A percentile compares a stretch with the other conserved stretches of the same genome.
phyloP scores from a whole-genome alignment of 2,888 invertebrate genomes.

The Nebria brevicollis region DNA sequence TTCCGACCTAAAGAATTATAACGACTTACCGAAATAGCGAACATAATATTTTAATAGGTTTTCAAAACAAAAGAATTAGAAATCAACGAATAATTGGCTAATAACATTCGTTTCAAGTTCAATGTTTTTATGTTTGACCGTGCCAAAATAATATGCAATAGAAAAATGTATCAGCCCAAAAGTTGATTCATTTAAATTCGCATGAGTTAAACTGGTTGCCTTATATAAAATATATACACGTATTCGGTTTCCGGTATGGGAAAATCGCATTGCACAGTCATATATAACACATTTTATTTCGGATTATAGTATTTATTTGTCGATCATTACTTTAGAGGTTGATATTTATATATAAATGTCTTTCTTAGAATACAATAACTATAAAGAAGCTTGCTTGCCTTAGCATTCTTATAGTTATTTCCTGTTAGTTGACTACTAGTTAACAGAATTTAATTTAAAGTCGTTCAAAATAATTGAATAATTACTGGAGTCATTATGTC shows the following conservation, averaged over 20 bases:
- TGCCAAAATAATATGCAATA: background rate
- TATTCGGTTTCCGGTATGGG: no score
- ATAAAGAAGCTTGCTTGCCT: background rate
- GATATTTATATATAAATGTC: background rate
- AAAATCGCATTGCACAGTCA: no score
- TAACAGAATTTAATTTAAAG: slow-evolving; percentile 25
- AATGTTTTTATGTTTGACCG: background rate
- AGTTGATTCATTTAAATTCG: background rate
- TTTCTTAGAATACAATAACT: background rate
- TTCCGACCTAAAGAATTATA: slow-evolving; percentile 34
- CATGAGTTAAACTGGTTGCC: background rate
- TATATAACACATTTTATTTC: background rate
- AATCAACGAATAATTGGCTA: background rate
- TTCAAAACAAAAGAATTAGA: background rate
- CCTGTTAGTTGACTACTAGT: slow-evolving; percentile 22
- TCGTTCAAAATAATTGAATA: slow-evolving; percentile 35
- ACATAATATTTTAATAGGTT: background rate
- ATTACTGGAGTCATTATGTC: slow-evolving; percentile 29
- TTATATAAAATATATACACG: no score
- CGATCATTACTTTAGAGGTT: background rate
- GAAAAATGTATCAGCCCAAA: background rate
- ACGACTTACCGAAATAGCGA: background rate
- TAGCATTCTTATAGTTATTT: background rate
- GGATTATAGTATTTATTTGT: background rate
- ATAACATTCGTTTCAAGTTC: background rate